phyloP scores from a whole-genome alignment of 2,888 invertebrate genomes.

The Muscina levida region DNA sequence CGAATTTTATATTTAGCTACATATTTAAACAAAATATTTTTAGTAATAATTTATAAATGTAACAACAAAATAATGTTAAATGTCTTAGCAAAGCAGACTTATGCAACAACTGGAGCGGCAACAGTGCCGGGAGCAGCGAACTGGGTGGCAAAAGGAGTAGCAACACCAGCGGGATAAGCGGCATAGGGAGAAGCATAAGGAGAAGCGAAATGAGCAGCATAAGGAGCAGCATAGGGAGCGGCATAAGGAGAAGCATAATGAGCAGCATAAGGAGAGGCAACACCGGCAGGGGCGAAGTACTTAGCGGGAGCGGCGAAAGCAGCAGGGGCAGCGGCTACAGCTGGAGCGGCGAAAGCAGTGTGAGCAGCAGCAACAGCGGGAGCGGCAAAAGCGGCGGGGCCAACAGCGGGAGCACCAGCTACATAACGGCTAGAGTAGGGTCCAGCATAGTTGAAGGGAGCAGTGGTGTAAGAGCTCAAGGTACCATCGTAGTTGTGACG shows the following conservation, averaged over 20 bases:
- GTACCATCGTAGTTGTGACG: constrained; percentile 76
- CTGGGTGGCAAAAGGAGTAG: constrained; percentile 69
- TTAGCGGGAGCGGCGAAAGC: constrained; percentile 49
- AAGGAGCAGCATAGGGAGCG: constrained; percentile 58
- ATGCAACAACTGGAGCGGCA: constrained; percentile 52
- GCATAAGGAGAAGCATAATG: constrained; percentile 64
- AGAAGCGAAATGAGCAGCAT: constrained; percentile 66
- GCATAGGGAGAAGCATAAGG: constrained; percentile 73
- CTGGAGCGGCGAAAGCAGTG: constrained; percentile 22
- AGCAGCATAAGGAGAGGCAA: constrained; percentile 65
- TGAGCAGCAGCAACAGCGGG: constrained; percentile 50
- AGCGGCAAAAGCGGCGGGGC: constrained; percentile 40
- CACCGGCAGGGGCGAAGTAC: constrained; percentile 64
- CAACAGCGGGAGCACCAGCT: constrained; percentile 70
- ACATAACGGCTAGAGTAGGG: constrained; percentile 76
- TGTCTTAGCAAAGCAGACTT: constrained; percentile 22
- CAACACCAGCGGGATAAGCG: constrained; percentile 63
- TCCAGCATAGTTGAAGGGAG: constrained; percentile 74
- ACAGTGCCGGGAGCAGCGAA: constrained; percentile 61
- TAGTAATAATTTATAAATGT: too few relatives aligned
- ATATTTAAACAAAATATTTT: too few relatives aligned
- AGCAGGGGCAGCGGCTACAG: constrained; percentile 65
- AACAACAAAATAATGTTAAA: too few relatives aligned
- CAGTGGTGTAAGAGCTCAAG: constrained; percentile 75
- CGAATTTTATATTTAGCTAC: too few relatives aligned